These are phyloP conservation scores for Thymallus thymallus DNA, from an alignment of 2,113 vertebrate genomes.

Conservation along the genomic window DNA sequence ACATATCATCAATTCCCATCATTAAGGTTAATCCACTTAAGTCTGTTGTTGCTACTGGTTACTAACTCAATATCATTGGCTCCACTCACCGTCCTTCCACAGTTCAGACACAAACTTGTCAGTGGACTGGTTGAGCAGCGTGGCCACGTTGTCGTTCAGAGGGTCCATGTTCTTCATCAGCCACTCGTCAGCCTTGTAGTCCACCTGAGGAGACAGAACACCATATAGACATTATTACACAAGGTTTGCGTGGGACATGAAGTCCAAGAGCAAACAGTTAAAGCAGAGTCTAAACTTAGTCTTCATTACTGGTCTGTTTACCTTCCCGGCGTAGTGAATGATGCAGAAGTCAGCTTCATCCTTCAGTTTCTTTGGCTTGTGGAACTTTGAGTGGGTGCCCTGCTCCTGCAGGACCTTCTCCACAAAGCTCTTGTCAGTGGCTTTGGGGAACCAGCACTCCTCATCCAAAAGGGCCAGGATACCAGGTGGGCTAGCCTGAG, in stretches of 20 bases:
- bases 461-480: constrained; percentile 94
- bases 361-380: constrained; percentile 97
- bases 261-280: too few relatives aligned
- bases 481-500: constrained; percentile 91
- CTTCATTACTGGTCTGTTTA: constrained; percentile 51
- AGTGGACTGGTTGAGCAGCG: constrained; percentile 91
- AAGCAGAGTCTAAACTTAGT: too few relatives aligned
- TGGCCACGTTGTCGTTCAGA: constrained; percentile 91
- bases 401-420: constrained; percentile 97
- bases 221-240: too few relatives aligned
- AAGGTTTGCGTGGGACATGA: too few relatives aligned
- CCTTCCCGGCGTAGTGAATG: constrained; percentile 98
- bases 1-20: not conserved
- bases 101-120: constrained; percentile 97
- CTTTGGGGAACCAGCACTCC: constrained; percentile 99
- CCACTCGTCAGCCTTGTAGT: constrained; percentile 97
- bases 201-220: constrained; percentile 79
- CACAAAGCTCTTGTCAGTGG: constrained; percentile 97
- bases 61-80: not conserved
- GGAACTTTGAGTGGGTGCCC: constrained; percentile 93
- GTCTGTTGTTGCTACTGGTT: not conserved
- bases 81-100: constrained; percentile 92
- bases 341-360: constrained; percentile 97
- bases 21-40: constrained; percentile 3
- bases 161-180: constrained; percentile 99